These are phyloP conservation scores for Bagarius yarrelli DNA, from an alignment of 2,113 vertebrate species.

Conservation along the genomic window DNA sequence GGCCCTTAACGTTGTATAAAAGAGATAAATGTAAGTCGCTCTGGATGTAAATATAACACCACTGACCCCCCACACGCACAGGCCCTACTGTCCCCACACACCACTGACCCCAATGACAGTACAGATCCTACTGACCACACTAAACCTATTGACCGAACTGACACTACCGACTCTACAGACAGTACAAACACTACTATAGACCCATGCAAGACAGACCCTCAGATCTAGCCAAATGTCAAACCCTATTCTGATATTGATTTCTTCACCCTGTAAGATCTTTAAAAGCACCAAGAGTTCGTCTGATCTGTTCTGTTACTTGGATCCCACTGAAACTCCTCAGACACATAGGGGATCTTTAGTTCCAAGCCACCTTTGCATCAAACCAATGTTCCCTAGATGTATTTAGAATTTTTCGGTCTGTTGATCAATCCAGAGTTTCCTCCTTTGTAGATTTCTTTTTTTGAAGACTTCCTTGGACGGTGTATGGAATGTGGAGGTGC, in stretches of 20 bases:
- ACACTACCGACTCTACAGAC: no score
- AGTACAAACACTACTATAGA: no score
- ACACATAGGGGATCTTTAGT: not conserved
- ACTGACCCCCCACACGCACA: no score
- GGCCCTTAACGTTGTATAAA: no score
- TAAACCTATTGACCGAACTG: no score
- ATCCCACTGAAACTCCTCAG: not conserved
- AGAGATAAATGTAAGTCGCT: no score
- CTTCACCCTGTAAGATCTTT: not conserved
- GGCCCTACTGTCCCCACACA: no score
- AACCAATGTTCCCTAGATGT: not conserved
- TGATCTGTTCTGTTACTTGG: not conserved
- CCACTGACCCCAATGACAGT: no score
- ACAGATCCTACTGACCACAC: no score
- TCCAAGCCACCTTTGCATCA: not conserved
- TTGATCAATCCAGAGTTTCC: not conserved
- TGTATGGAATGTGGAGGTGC: not conserved
- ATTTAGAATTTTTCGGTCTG: not conserved
- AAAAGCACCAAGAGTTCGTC: not conserved
- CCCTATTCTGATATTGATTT: not conserved
- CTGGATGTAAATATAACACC: no score
- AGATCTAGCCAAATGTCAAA: not conserved
- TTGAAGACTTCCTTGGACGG: no score
- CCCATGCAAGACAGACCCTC: not conserved
- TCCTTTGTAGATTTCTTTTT: not conserved